Percentiles rank a stretch among this genome's conserved stretches.
Evolutionary conservation across 1,140 invertebrate species (phyloP).

Genomic region (Drosophila repleta): DNA sequence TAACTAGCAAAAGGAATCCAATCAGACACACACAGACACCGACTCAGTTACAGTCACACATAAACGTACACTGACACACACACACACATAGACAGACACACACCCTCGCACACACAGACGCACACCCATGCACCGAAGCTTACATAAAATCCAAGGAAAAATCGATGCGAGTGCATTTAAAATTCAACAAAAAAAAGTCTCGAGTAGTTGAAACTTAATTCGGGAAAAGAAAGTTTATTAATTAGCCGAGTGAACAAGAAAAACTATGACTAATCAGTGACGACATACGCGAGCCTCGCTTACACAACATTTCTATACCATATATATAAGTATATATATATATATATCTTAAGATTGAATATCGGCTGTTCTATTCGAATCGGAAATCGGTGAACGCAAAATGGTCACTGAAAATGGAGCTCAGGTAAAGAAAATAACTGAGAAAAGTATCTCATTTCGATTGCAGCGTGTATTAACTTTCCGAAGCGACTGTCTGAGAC

Average conservation of each 20-base stretch:
- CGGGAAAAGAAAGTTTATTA: constrained; percentile 23
- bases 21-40: constrained; percentile 55
- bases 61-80: constrained; percentile 48
- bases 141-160: constrained; percentile 81
- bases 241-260: constrained; percentile 51
- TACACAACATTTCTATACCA: constrained; percentile 83
- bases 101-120: constrained; percentile 28
- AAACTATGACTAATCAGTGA: constrained; percentile 83
- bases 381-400: constrained; percentile 42
- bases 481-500: constrained; percentile 48
- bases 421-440: constrained; percentile 63
- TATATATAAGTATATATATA: constrained; percentile 36
- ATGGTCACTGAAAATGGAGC: constrained; percentile 84
- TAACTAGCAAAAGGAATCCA: constrained; percentile 65
- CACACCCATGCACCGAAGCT: constrained; percentile 59
- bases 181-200: constrained; percentile 56
- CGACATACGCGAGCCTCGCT: constrained; percentile 72
- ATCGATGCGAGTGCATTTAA: constrained; percentile 78
- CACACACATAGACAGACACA: constrained; percentile 52
- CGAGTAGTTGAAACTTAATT: constrained; percentile 40
- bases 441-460: constrained; percentile 17
- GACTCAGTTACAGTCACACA: constrained; percentile 36
- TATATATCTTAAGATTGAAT: constrained; percentile 31
- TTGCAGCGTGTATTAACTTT: constrained; percentile 38
- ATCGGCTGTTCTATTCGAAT: constrained; percentile 21